Percentiles rank a stretch among this genome's conserved stretches.
Conservation (phyloP, 1,140 invertebrate genomes). For the Drosophila virilis region DNA sequence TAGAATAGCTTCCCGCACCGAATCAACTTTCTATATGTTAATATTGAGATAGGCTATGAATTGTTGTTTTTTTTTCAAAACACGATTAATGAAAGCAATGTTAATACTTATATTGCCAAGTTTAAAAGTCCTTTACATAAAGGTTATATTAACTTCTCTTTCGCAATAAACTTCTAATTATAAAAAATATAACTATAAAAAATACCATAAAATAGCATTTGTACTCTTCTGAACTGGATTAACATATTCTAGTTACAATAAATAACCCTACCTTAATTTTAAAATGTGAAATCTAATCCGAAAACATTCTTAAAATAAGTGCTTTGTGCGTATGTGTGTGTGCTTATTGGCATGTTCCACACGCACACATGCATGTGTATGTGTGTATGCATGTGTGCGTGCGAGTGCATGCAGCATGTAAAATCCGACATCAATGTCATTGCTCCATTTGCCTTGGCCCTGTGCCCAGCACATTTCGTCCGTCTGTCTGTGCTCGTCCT, state of each 20-base stretch:
- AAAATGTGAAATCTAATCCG: conserved; percentile 2
- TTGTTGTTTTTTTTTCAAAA: no score
- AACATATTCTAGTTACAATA: no score
- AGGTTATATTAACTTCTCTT: no score
- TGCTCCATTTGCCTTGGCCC: conserved; percentile 71
- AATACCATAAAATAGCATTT: neutral
- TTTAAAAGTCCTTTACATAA: no score
- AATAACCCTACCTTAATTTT: neutral
- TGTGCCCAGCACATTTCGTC: conserved; percentile 52
- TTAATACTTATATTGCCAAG: no score
- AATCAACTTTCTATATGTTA: no score
- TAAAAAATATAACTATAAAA: no score
- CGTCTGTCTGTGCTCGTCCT: conserved; percentile 25
- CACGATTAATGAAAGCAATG: no score
- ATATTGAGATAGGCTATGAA: no score
- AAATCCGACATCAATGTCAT: conserved; percentile 46
- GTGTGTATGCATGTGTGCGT: neutral
- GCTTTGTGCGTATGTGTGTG: neutral
- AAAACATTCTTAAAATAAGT: conserved; percentile 10
- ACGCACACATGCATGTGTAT: neutral
- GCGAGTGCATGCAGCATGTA: conserved; percentile 6
- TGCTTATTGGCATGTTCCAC: neutral
- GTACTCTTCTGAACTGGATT: no score
- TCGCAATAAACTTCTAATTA: no score
- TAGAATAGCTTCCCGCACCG: no score